phyloP scores from a whole-genome alignment of 2,113 vertebrate genomes.

The Glareola pratincola region DNA sequence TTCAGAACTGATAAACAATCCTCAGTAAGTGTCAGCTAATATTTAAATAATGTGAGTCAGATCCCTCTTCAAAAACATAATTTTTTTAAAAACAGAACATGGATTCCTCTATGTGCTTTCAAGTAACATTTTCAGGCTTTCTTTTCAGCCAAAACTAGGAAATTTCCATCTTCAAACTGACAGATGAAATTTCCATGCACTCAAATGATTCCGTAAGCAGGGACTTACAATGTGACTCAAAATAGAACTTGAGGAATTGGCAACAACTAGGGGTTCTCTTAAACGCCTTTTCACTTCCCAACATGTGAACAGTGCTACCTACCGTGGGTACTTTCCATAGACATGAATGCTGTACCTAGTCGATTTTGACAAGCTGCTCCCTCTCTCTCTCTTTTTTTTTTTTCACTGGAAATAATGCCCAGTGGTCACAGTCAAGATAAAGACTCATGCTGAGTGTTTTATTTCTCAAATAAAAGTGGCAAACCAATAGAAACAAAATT shows the following conservation, averaged over 20 bases:
- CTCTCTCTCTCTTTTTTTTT: not conserved
- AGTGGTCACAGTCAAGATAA: not conserved
- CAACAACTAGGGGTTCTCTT: not conserved
- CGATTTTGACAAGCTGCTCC: not conserved
- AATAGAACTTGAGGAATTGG: not conserved
- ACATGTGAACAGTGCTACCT: not conserved
- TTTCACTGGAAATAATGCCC: not conserved
- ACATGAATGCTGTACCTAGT: not conserved
- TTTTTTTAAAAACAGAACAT: not conserved
- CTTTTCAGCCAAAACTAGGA: not conserved
- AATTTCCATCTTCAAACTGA: not conserved
- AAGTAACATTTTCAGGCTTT: not conserved
- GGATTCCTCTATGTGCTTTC: not conserved
- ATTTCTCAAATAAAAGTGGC: not conserved
- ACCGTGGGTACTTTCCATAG: not conserved
- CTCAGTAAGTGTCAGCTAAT: not conserved
- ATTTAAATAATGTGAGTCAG: not conserved
- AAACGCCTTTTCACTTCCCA: not conserved
- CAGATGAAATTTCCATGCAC: not conserved
- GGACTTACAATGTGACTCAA: not conserved
- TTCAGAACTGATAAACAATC: not conserved
- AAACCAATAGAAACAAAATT: not conserved
- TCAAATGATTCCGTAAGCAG: not conserved
- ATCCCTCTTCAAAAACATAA: not conserved
- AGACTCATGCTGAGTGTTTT: not conserved